These are phyloP conservation scores for Heliconius hortense DNA, from an alignment of 2,888 invertebrate species.

Conservation along the genomic window DNA sequence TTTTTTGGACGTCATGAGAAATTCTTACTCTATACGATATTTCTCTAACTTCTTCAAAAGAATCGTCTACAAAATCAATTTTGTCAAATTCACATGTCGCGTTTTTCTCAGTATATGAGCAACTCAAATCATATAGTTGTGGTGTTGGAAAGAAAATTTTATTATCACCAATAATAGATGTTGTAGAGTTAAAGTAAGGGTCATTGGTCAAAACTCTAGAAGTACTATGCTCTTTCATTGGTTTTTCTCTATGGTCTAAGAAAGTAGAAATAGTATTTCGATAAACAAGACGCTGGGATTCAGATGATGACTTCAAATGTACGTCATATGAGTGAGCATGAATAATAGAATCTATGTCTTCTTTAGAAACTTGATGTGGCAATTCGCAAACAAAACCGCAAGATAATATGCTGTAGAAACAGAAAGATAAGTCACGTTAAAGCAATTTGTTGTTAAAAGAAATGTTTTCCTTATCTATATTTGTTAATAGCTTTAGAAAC, in stretches of 20 bases:
- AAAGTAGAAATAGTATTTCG: conserved; percentile 67
- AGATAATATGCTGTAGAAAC: conserved; percentile 66
- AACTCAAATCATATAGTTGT: conserved; percentile 72
- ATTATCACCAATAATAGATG: conserved; percentile 79
- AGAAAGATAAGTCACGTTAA: conserved; percentile 35
- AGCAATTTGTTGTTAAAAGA: conserved; percentile 16
- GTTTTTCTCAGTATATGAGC: conserved; percentile 63
- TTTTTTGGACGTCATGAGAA: conserved; percentile 58
- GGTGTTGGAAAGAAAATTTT: conserved; percentile 84
- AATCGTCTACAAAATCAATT: conserved; percentile 59
- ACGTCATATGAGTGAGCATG: conserved; percentile 81
- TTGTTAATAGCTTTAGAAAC: background rate
- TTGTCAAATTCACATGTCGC: conserved; percentile 65
- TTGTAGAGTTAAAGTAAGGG: conserved; percentile 79
- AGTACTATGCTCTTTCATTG: conserved; percentile 76
- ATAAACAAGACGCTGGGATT: conserved; percentile 66
- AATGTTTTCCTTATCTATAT: conserved; percentile 28
- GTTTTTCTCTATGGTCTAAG: conserved; percentile 54
- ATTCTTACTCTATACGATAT: conserved; percentile 59
- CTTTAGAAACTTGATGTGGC: conserved; percentile 64
- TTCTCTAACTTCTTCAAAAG: conserved; percentile 53
- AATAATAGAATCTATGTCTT: conserved; percentile 72
- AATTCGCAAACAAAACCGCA: conserved; percentile 84
- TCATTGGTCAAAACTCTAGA: conserved; percentile 81
- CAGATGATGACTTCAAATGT: conserved; percentile 67